Evolutionary conservation across 2,888 invertebrate genomes (phyloP).

Genomic region (Harpagoxenus sublaevis): DNA sequence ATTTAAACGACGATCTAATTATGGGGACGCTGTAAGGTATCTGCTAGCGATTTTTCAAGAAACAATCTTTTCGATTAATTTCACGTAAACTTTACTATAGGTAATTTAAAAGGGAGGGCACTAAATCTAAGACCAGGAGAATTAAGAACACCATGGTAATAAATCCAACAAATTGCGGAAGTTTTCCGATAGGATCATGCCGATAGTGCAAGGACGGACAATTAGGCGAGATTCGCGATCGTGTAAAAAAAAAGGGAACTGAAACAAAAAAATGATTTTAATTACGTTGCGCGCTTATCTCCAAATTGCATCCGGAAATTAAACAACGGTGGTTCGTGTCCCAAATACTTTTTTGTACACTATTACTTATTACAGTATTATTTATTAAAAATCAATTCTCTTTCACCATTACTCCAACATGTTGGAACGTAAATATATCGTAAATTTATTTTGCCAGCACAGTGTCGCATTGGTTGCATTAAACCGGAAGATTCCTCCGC

Average conservation of each 20-base stretch:
- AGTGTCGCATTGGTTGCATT: not conserved
- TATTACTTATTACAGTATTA: constrained; percentile 4
- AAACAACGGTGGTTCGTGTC: not conserved
- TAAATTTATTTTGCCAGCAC: constrained; percentile 18
- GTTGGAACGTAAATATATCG: not conserved
- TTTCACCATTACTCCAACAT: not conserved
- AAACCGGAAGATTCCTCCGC: constrained; percentile 65
- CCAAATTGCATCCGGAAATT: constrained; percentile 3
- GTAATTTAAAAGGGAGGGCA: constrained; percentile 11
- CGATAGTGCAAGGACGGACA: constrained; percentile 52
- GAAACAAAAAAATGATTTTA: constrained; percentile 5
- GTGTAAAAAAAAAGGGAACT: not conserved
- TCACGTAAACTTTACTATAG: constrained; percentile 21
- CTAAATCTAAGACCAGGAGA: constrained; percentile 63
- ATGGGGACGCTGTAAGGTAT: not conserved
- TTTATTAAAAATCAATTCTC: constrained; percentile 28
- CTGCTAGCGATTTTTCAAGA: constrained; percentile 5
- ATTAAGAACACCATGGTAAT: constrained; percentile 54
- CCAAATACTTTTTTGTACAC: not conserved
- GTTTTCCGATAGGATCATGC: constrained; percentile 63
- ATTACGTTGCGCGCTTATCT: not conserved
- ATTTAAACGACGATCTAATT: not conserved
- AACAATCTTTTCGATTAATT: constrained; percentile 46
- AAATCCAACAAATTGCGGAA: constrained; percentile 68
- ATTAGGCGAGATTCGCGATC: constrained; percentile 35